Percentiles rank a stretch among this genome's conserved stretches.
phyloP scores from a whole-genome alignment of 2,797 vertebrate species.

The Holocentrus rufus region DNA sequence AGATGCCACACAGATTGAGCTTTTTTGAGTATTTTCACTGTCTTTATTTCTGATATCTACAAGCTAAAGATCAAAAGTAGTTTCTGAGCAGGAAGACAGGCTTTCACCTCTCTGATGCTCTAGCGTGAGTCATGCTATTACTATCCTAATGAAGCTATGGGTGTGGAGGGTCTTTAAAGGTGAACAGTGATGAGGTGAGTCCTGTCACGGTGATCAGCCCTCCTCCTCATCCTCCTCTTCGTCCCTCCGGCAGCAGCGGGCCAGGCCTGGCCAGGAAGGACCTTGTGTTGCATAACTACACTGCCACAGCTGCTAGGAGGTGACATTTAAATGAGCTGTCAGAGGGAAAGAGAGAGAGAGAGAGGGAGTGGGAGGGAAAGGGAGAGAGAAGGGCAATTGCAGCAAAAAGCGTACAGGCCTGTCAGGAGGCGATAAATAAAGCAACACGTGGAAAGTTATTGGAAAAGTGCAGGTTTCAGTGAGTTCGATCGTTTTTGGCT shows the following conservation, averaged over 20 bases:
- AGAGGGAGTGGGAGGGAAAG: conserved; percentile 12
- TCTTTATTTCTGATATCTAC: neutral
- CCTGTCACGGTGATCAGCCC: conserved; percentile 46
- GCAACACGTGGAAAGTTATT: conserved; percentile 31
- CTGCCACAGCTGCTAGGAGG: conserved; percentile 67
- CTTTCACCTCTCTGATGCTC: conserved; percentile 18
- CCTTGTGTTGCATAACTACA: conserved; percentile 64
- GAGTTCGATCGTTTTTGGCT: conserved; percentile 12
- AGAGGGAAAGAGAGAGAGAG: conserved; percentile 34
- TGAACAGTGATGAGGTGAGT: conserved; percentile 53
- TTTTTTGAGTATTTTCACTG: neutral
- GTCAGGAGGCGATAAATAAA: conserved; percentile 43
- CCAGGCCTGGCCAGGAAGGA: conserved; percentile 31
- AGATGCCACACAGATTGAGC: neutral
- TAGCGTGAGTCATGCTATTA: conserved; percentile 43
- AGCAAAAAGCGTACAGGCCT: conserved; percentile 12
- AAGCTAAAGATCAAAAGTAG: neutral
- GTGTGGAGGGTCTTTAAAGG: conserved; percentile 34
- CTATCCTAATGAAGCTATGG: conserved; percentile 46
- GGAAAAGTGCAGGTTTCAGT: conserved; percentile 10
- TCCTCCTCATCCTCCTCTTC: neutral
- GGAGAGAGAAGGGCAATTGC: conserved; percentile 15
- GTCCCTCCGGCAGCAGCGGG: conserved; percentile 12
- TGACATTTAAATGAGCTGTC: conserved; percentile 77
- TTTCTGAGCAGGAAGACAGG: neutral